Percentiles rank a stretch among this genome's conserved stretches.
Evolutionary conservation across 2,888 invertebrate genomes (phyloP).

Genomic region (Nomada ferruginata): DNA sequence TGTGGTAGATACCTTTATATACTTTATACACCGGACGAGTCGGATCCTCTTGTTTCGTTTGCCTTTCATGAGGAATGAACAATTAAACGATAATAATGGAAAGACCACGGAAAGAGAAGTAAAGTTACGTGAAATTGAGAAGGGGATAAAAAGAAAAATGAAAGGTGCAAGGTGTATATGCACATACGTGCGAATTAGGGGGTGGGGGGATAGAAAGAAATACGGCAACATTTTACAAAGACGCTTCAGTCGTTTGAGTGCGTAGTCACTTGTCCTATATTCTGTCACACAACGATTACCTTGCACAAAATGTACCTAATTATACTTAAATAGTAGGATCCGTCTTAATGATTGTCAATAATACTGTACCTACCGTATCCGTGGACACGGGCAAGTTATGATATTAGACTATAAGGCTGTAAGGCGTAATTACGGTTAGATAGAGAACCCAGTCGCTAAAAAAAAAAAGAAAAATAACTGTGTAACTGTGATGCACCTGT

Average conservation of each 20-base stretch:
- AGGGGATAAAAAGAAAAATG: not conserved
- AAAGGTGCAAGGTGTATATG: constrained; percentile 7
- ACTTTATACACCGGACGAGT: constrained; percentile 70
- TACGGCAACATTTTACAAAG: constrained; percentile 53
- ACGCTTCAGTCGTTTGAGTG: constrained; percentile 63
- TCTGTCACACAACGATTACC: constrained; percentile 79
- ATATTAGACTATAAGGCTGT: constrained; percentile 67
- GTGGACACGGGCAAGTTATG: constrained; percentile 59
- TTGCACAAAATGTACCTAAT: constrained; percentile 82
- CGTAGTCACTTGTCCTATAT: constrained; percentile 69
- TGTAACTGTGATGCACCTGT: constrained; percentile 62
- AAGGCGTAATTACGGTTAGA: constrained; percentile 65
- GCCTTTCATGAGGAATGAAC: constrained; percentile 43
- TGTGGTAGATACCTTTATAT: constrained; percentile 82
- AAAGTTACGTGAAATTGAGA: constrained; percentile 6
- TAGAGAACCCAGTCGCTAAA: constrained; percentile 51
- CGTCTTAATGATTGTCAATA: constrained; percentile 82
- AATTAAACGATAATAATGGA: constrained; percentile 27
- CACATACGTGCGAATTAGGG: not conserved
- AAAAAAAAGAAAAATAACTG: constrained; percentile 35
- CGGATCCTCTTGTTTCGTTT: constrained; percentile 65
- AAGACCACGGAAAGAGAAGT: not conserved
- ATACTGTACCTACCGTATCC: constrained; percentile 75
- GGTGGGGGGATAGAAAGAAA: constrained; percentile 10
- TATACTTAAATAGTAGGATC: constrained; percentile 76